phyloP scores from a whole-genome alignment of 2,113 vertebrate species.

The Notiomystis cincta region DNA sequence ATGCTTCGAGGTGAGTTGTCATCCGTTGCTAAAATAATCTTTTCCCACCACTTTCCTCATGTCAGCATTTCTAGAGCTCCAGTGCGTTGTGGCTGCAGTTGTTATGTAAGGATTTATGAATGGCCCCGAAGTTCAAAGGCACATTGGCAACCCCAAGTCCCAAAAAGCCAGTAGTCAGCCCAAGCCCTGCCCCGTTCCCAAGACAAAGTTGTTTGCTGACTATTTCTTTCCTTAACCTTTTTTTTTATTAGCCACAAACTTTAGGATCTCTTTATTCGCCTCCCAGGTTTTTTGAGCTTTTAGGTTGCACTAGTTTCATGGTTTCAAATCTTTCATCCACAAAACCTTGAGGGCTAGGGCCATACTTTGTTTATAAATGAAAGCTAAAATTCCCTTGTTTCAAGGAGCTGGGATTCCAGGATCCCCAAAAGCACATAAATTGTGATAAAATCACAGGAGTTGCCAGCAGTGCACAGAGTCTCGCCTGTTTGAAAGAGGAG shows the following conservation, averaged over 20 bases:
- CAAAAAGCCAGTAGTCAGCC: constrained; percentile 23
- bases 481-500: not conserved
- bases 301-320: not conserved
- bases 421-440: not conserved
- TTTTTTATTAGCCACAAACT: not conserved
- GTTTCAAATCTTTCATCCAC: constrained; percentile 16
- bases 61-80: constrained; percentile 39
- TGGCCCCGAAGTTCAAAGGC: constrained; percentile 47
- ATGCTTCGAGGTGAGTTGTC: not conserved
- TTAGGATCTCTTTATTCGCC: constrained; percentile 8
- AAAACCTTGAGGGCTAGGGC: not conserved
- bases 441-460: constrained; percentile 10
- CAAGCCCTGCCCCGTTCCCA: not conserved
- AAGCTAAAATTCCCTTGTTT: not conserved
- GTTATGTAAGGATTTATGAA: constrained; percentile 22
- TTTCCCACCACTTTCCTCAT: constrained; percentile 29
- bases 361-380: constrained; percentile 42
- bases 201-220: not conserved
- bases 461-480: not conserved
- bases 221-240: not conserved
- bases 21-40: not conserved
- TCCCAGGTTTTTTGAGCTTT: not conserved
- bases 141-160: not conserved
- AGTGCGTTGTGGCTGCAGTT: not conserved
- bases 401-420: constrained; percentile 10